Base-by-base conservation (phyloP, 1,140 invertebrate species). In the Drosophila azteca region DNA sequence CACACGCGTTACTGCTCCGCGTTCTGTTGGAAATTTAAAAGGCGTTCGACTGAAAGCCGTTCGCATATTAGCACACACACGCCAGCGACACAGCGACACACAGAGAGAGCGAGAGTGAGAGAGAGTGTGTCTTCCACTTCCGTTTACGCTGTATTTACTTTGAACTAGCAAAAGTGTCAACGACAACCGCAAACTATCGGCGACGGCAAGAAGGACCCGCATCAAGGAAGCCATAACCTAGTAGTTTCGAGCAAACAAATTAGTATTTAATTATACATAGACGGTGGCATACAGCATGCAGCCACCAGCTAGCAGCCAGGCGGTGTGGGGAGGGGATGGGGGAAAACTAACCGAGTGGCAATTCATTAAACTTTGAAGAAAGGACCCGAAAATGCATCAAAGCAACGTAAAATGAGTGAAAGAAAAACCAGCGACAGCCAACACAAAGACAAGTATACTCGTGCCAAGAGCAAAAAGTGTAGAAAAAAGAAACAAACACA, bases 11-110 rank as follows among this genome's bases (percentile, higher is more conserved):
- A 55, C 61, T 73, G 50, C 59, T 24, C 24, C 53, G 69, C 65
- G 53, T 61, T 24, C 69, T 67, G 64, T 70, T 78, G 69, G 78
- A 85, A 85, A 81, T 85, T 81, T 90, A 76, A 90, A 90, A 90
- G 85, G 85, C 81, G 80, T 90, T 90, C 85, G 61, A 90, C 71
- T 83, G 85, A 76, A 84, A 90, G 78, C 78, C 76, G 77, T 82
- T 77, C 69, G 58, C 79, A 55, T 73, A 82, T 82, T 79, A 82
- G 72, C 57, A 69, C 26, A 50, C 17, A 48, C 53, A 53, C 39
- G 9, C 31, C 31, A 11, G 9, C 29, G 31, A 49, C 48, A 50
- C 22, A 8, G 29, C 29, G 31, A 49, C 48, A 50, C 22, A 8
- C 7, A 69, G 59, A 45, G 48, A 54, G 52, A 69, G 63, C 69